phyloP scores from a whole-genome alignment of 2,797 vertebrate species.

The Lacerta viridis region DNA sequence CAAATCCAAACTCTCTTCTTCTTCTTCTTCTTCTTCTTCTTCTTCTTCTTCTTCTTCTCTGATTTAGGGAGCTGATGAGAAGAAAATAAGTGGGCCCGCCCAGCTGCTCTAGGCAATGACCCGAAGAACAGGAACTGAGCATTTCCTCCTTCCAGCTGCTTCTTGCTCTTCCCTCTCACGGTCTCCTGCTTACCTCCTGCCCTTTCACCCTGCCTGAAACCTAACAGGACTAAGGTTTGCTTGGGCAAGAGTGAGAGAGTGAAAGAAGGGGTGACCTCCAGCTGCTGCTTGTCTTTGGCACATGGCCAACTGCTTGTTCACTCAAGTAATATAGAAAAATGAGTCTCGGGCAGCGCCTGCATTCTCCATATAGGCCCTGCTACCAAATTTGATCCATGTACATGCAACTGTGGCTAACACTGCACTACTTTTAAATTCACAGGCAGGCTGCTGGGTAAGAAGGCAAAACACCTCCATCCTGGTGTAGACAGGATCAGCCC shows the following conservation, averaged over 20 bases:
- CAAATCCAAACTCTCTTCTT: no score
- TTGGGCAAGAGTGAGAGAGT: background rate
- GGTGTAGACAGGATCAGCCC: background rate
- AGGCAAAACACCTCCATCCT: background rate
- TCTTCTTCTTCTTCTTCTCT: background rate
- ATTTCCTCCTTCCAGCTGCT: conserved; percentile 24
- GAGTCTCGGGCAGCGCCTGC: background rate
- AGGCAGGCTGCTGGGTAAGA: background rate
- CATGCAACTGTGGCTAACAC: background rate
- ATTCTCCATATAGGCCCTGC: background rate
- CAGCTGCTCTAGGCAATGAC: conserved; percentile 21
- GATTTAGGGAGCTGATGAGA: background rate
- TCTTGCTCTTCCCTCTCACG: conserved; percentile 13
- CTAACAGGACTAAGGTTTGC: background rate
- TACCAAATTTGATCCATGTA: conserved; percentile 1
- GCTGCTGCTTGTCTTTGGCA: conserved; percentile 5
- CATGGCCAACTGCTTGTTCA: background rate
- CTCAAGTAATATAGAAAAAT: conserved; percentile 14
- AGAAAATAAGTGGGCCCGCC: background rate
- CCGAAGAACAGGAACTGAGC: conserved; percentile 22
- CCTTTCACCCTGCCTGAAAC: background rate
- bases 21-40: no score
- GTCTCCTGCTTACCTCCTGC: conserved; percentile 28
- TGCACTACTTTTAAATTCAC: conserved; percentile 18
- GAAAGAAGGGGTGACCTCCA: background rate